Evolutionary conservation across 2,888 invertebrate genomes (phyloP).

Genomic region (Trichopria drosophilae): DNA sequence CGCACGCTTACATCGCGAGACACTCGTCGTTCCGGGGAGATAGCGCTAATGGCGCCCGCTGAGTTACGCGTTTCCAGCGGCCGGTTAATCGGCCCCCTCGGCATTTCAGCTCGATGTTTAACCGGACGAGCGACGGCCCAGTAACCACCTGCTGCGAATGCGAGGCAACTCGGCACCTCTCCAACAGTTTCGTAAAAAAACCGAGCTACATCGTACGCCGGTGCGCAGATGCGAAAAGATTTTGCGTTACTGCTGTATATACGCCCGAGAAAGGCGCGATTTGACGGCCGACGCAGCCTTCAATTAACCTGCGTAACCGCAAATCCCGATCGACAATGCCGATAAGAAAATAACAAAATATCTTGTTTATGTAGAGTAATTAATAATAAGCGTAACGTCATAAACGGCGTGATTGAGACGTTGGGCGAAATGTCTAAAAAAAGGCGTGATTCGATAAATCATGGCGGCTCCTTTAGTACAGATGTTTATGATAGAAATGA

Average conservation of each 20-base stretch:
- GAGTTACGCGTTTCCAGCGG: conserved; percentile 48
- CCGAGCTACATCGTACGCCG: conserved; percentile 2
- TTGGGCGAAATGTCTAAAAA: too few species aligned
- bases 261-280: not conserved
- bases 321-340: too few species aligned
- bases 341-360: too few species aligned
- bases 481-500: too few species aligned
- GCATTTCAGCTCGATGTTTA: conserved; percentile 34
- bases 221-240: conserved; percentile 12
- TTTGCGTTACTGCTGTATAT: conserved; percentile 5
- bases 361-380: too few species aligned
- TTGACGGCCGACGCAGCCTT: too few species aligned
- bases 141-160: conserved; percentile 48
- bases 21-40: conserved; percentile 39
- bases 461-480: too few species aligned
- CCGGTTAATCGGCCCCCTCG: conserved; percentile 39
- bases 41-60: conserved; percentile 51
- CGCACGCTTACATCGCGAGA: conserved; percentile 37
- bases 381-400: too few species aligned
- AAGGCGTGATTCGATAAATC: too few species aligned
- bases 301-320: too few species aligned
- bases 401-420: too few species aligned
- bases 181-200: conserved; percentile 2
- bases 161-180: conserved; percentile 26
- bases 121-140: conserved; percentile 37